Conservation (phyloP, 2,113 vertebrate genomes). For the Anthoscopus minutus region DNA sequence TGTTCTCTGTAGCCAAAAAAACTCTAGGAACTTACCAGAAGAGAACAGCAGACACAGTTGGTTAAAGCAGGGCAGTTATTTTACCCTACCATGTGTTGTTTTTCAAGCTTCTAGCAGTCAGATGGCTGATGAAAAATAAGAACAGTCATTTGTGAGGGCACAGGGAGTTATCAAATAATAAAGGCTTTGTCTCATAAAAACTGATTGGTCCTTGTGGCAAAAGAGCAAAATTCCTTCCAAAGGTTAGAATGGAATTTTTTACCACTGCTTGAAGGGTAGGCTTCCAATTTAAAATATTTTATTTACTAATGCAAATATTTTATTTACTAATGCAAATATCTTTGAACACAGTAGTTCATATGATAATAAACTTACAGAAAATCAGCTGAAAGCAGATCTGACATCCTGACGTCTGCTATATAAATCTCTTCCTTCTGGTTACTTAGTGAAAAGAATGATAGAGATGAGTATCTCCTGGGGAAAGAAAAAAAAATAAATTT, state of each 20-base stretch:
- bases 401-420: not conserved
- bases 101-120: slow-evolving; percentile 1
- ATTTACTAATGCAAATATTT: not conserved
- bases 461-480: not conserved
- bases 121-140: not conserved
- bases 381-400: not conserved
- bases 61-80: not conserved
- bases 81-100: not conserved
- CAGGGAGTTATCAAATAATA: slow-evolving; percentile 1
- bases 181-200: not conserved
- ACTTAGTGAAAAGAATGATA: not conserved
- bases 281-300: not conserved
- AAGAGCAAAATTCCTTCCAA: not conserved
- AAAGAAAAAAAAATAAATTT: not conserved
- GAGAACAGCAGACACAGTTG: not conserved
- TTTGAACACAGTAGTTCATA: not conserved
- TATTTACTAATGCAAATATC: too few species aligned
- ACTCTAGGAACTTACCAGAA: not conserved
- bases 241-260: not conserved
- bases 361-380: not conserved
- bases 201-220: not conserved
- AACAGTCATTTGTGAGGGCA: not conserved
- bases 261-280: not conserved
- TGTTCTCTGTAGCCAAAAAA: not conserved
- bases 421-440: not conserved